Base-by-base conservation (phyloP, 2,888 invertebrate genomes). In the Machimus atricapillus region DNA sequence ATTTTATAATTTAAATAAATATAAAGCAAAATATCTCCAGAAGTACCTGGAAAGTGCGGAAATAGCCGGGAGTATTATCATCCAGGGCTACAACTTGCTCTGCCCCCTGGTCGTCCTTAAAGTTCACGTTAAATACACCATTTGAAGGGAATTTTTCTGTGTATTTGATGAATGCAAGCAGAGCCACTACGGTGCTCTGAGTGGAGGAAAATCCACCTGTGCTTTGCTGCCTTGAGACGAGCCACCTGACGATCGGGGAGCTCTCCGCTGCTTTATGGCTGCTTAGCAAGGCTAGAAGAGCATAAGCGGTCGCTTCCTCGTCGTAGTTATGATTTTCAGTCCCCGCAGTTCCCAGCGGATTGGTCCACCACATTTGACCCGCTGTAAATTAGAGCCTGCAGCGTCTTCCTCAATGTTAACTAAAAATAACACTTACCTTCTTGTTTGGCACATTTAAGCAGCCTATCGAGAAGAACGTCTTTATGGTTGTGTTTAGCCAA, bases 281-380 rank as follows among this genome's bases (percentile, higher is more conserved):
- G 86, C 94, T 93, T n/a, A 95, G 90, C 91, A 94, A 95, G 0
- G 97, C 95, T 86, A 98, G 93, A 86, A 99, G 93, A 0, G 96
- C 96, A 92, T 98, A 99, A 0, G 98, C 95, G 0, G 98, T 98
- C 89, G 97, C 97, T 92, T 97, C 97, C 3, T 98, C 93, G 2
- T 66, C 66, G 66, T 66, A 66, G 66, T 66, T 12, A 27, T 9
- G 12, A 66, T 19, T 66, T 58, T 7, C 6, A n/a, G n/a, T 8
- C 4, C n/a, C n/a, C n/a, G n/a, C n/a, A n/a, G 66, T 19, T 14
- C 1, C 16, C 43, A 46, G 2, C 8, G 66, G 66, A 16, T 76
- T 76, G n/a, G 76, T 76, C 76, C 76, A 76, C 76, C 76, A 76
- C 76, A 76, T 34, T 14, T 0, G 14, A 37, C 27, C 76, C 3